Evolutionary conservation across 2,888 invertebrate species (phyloP).

Genomic region (Metellina segmentata): DNA sequence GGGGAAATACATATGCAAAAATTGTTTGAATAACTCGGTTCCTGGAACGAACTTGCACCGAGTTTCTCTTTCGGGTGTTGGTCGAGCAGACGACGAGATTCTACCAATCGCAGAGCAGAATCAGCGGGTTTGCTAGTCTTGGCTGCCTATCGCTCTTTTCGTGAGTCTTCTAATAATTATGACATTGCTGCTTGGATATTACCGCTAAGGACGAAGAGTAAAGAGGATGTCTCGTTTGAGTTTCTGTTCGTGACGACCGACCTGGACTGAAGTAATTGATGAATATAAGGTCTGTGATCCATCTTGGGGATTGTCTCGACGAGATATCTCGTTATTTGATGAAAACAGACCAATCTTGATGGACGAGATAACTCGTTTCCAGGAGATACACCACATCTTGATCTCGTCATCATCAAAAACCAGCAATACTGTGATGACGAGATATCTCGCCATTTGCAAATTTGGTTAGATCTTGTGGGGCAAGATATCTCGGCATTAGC

Average conservation of each 20-base stretch:
- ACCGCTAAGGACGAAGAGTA: not conserved
- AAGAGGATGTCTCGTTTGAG: not conserved
- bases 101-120: conserved; percentile 1
- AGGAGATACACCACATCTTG: too few species aligned
- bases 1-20: not conserved
- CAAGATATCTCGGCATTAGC: too few species aligned
- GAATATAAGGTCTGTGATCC: too few species aligned
- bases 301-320: too few species aligned
- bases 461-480: too few species aligned
- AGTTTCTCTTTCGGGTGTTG: not conserved
- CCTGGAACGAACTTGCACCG: conserved; percentile 11
- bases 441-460: too few species aligned
- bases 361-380: too few species aligned
- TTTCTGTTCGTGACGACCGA: not conserved
- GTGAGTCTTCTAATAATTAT: not conserved
- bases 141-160: conserved; percentile 2
- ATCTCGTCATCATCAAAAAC: too few species aligned
- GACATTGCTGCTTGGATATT: not conserved
- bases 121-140: not conserved
- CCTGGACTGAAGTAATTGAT: not conserved
- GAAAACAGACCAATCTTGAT: too few species aligned
- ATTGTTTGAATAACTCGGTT: not conserved
- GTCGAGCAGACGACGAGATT: not conserved
- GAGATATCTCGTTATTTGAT: too few species aligned
- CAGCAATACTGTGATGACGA: too few species aligned